phyloP scores from a whole-genome alignment of 2,113 vertebrate genomes.

The Zosterops lateralis region DNA sequence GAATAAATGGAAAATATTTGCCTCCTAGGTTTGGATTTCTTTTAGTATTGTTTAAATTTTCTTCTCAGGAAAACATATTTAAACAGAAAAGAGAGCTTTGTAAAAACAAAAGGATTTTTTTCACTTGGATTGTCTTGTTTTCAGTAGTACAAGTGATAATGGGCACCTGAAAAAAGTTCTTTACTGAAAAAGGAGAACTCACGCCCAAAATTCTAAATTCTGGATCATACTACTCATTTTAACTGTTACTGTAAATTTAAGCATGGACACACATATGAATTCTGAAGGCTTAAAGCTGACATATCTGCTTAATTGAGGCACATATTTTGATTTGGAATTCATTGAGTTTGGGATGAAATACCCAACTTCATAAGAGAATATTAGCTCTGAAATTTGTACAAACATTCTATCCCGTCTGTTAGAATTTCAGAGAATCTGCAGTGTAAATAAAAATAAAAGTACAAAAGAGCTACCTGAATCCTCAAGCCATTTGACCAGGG shows the following conservation, averaged over 20 bases:
- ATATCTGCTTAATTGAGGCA: neutral
- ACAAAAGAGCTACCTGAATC: neutral
- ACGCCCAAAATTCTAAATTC: neutral
- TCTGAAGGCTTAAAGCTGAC: neutral
- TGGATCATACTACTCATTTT: neutral
- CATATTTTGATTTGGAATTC: neutral
- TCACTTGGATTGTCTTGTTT: neutral
- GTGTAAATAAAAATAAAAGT: neutral
- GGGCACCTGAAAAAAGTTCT: neutral
- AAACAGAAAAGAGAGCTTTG: neutral
- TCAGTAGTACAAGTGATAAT: neutral
- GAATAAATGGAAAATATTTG: neutral
- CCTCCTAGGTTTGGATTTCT: neutral
- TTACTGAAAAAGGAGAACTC: neutral
- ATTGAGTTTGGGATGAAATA: neutral
- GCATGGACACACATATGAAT: accelerated
- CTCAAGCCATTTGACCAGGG: neutral
- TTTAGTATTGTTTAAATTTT: neutral
- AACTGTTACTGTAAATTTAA: neutral
- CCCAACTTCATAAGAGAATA: neutral
- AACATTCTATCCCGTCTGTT: neutral
- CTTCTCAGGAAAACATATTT: neutral
- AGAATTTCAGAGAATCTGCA: neutral
- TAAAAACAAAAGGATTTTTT: neutral
- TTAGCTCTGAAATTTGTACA: neutral